A percentile compares a stretch with the other conserved stretches of the same genome.
phyloP scores from a whole-genome alignment of 2,888 invertebrate genomes.

The Agrochola lychnidis region DNA sequence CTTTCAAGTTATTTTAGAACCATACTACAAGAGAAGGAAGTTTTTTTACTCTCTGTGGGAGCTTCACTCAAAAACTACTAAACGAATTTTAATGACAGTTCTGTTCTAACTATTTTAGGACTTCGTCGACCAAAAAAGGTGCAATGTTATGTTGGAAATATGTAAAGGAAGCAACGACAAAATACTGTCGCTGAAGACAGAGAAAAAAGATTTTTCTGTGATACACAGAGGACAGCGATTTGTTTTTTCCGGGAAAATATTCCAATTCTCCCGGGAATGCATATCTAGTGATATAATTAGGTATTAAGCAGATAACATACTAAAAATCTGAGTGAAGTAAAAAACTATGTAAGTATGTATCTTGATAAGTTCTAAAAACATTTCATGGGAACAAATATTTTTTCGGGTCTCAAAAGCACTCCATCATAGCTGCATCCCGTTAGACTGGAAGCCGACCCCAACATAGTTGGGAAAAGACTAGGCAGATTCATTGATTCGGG shows the following conservation, averaged over 20 bases:
- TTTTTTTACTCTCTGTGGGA: conserved; percentile 41
- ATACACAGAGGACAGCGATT: background rate
- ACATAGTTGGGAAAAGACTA: background rate
- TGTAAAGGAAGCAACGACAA: conserved; percentile 23
- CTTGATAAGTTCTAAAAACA: background rate
- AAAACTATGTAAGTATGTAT: background rate
- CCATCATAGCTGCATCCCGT: background rate
- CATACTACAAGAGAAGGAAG: conserved; percentile 10
- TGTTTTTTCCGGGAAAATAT: background rate
- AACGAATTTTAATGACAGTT: conserved; percentile 65
- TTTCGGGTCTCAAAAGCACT: background rate
- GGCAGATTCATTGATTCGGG: background rate
- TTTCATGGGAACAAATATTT: background rate
- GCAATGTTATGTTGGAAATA: conserved; percentile 23
- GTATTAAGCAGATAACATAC: background rate
- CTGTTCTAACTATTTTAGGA: conserved; percentile 53
- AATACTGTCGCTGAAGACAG: background rate
- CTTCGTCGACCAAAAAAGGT: conserved; percentile 25
- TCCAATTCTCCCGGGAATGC: no score
- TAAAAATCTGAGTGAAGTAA: background rate
- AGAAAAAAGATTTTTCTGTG: background rate
- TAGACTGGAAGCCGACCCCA: background rate
- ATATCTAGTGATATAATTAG: no score
- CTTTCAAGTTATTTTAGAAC: conserved; percentile 42
- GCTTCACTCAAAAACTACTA: conserved; percentile 57